phyloP scores from a whole-genome alignment of 2,113 vertebrate species.

The Notothenia rossii region DNA sequence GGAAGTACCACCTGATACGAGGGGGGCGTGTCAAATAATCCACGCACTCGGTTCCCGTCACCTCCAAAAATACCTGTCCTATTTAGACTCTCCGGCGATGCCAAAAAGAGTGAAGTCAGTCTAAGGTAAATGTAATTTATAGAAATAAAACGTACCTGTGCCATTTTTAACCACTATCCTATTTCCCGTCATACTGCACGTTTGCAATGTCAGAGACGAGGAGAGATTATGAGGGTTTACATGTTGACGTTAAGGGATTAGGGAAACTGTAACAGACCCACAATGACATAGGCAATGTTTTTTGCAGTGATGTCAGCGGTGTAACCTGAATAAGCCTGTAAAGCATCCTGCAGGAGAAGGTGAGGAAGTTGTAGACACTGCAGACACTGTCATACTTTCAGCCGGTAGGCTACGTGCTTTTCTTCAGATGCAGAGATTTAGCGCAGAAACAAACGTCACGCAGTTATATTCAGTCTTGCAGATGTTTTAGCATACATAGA shows the following conservation, averaged over 20 bases:
- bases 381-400: background rate
- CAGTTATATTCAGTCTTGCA: background rate
- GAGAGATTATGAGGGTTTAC: conserved; percentile 71
- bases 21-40: conserved; percentile 11
- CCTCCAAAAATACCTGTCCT: conserved; percentile 47
- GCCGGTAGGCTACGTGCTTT: background rate
- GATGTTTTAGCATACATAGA: background rate
- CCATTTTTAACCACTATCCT: background rate
- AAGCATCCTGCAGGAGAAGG: conserved; percentile 39
- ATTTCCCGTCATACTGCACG: background rate
- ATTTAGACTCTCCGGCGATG: conserved; percentile 15
- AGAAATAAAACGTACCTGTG: background rate
- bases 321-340: conserved; percentile 3
- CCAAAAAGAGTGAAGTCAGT: conserved; percentile 5
- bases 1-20: conserved; percentile 49
- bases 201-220: conserved; percentile 26
- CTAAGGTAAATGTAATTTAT: conserved; percentile 51
- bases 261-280: conserved; percentile 16
- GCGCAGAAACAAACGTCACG: background rate
- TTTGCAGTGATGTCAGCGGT: conserved; percentile 12
- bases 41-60: conserved; percentile 25
- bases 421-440: conserved; percentile 6
- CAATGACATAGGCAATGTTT: conserved; percentile 27
- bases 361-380: conserved; percentile 28
- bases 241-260: conserved; percentile 74